Evolutionary conservation across 1,140 invertebrate genomes (phyloP).

Genomic region (Tetragnatha versicolor): DNA sequence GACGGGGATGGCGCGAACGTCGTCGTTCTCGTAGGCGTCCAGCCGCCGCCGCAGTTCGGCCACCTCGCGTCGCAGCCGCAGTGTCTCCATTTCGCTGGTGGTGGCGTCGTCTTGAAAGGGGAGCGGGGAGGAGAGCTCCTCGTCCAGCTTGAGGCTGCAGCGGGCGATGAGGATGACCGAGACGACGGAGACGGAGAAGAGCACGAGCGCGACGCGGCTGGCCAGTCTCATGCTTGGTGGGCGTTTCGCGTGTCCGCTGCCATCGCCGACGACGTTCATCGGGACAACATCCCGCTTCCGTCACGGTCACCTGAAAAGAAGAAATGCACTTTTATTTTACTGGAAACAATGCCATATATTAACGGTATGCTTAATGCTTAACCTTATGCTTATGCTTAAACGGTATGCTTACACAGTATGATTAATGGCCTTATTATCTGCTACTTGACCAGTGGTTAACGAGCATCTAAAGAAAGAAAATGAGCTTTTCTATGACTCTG

Average conservation of each 20-base stretch:
- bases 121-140: slow-evolving; percentile 37
- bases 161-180: slow-evolving; percentile 64
- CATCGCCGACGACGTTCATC: slow-evolving; percentile 15
- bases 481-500: too few relatives aligned
- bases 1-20: slow-evolving; percentile 37
- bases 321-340: too few relatives aligned
- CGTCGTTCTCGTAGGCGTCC: slow-evolving; percentile 15
- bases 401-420: too few relatives aligned
- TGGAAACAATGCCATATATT: too few relatives aligned
- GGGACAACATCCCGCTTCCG: background rate
- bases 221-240: slow-evolving; percentile 58
- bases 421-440: too few relatives aligned
- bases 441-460: too few relatives aligned
- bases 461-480: too few relatives aligned
- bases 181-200: slow-evolving; percentile 62
- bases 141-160: slow-evolving; percentile 63
- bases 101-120: slow-evolving; percentile 35
- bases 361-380: too few relatives aligned
- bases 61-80: slow-evolving; percentile 71
- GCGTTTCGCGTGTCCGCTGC: slow-evolving; percentile 1
- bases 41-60: slow-evolving; percentile 48
- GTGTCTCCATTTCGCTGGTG: slow-evolving; percentile 65
- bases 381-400: too few relatives aligned
- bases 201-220: slow-evolving; percentile 62
- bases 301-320: background rate